phyloP scores from a whole-genome alignment of 2,113 vertebrate genomes.

The Festucalex cinctus region DNA sequence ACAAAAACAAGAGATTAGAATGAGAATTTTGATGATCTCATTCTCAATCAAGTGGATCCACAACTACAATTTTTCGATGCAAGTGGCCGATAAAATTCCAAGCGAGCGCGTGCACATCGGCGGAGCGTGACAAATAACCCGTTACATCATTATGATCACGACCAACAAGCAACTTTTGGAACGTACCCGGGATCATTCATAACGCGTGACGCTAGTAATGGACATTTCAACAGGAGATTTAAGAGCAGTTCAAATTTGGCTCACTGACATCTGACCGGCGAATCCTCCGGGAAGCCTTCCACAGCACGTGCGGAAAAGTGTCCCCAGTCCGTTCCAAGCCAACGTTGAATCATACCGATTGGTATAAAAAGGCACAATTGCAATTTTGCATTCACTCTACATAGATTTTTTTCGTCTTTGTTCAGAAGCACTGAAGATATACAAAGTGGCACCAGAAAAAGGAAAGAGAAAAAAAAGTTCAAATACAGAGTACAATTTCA shows the following conservation, averaged over 20 bases:
- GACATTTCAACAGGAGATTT: conserved; percentile 53
- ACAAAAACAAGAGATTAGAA: background rate
- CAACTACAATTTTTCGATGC: background rate
- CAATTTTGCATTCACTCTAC: conserved; percentile 98
- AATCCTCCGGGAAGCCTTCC: conserved; percentile 77
- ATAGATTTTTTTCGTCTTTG: conserved; percentile 54
- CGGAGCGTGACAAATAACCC: conserved; percentile 52
- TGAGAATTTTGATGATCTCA: background rate
- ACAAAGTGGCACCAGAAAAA: conserved; percentile 88
- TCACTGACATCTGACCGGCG: conserved; percentile 71
- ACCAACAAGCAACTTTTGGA: conserved; percentile 62
- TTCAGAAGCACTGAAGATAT: conserved; percentile 94
- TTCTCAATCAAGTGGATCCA: background rate
- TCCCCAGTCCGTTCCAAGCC: conserved; percentile 79
- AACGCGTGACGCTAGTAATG: conserved; percentile 65
- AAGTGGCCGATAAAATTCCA: background rate
- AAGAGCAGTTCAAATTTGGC: conserved; percentile 37
- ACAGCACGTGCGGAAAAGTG: conserved; percentile 72
- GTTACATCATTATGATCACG: conserved; percentile 60
- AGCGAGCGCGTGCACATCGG: conserved; percentile 45
- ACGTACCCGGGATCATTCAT: conserved; percentile 52
- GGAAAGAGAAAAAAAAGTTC: conserved; percentile 64
- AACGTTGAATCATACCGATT: conserved; percentile 86
- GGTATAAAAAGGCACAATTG: conserved; percentile 99
- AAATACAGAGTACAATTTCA: conserved; percentile 44